Evolutionary conservation across 2,888 invertebrate genomes (phyloP).

Genomic region (Euplexia lucipara): DNA sequence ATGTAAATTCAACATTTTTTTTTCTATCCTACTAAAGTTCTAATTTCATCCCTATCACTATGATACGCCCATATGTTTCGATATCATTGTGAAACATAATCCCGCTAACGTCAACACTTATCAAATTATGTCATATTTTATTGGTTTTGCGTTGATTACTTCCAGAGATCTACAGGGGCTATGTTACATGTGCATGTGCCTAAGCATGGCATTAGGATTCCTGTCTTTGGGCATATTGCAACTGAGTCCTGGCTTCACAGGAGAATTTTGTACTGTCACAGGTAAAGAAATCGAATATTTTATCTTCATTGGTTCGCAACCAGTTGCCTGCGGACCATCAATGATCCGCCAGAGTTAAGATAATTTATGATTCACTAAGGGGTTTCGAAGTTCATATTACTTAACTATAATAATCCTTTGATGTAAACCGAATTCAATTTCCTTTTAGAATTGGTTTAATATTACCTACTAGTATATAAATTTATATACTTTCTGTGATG

Average conservation of each 20-base stretch:
- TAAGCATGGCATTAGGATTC: conserved; percentile 91
- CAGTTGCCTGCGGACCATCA: too few species aligned
- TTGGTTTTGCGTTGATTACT: conserved; percentile 40
- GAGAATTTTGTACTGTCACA: conserved; percentile 86
- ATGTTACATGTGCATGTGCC: conserved; percentile 92
- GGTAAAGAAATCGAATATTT: conserved; percentile 83
- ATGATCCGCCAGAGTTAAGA: too few species aligned
- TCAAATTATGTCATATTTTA: background rate
- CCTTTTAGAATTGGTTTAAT: too few species aligned
- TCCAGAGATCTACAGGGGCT: conserved; percentile 92
- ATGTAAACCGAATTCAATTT: too few species aligned
- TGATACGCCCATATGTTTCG: conserved; percentile 21
- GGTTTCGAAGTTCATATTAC: too few species aligned
- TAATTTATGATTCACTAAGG: too few species aligned
- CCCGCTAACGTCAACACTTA: background rate
- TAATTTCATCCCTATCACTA: conserved; percentile 9
- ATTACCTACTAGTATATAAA: too few species aligned
- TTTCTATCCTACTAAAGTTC: background rate
- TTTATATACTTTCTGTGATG: too few species aligned
- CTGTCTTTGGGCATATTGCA: conserved; percentile 91
- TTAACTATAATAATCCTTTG: too few species aligned
- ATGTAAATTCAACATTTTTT: too few species aligned
- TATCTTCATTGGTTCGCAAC: background rate
- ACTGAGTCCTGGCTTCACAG: conserved; percentile 79
- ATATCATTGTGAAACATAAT: conserved; percentile 20